Base-by-base conservation (phyloP, 2,113 vertebrate genomes). In the Lepus europaeus region DNA sequence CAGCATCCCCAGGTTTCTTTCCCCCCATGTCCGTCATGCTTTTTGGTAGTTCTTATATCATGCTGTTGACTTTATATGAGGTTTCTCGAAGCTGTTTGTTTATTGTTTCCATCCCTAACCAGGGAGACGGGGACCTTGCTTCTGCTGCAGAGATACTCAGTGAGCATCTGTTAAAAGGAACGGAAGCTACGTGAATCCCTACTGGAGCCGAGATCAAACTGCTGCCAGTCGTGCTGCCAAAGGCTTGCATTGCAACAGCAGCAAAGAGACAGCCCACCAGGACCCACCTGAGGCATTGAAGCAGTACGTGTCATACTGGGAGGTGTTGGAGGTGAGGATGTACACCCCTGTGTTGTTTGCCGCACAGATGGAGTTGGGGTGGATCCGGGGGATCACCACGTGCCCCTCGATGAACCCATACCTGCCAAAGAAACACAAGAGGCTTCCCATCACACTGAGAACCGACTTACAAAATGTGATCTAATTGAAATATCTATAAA, bases 211-310 rank as follows among this genome's bases (percentile, higher is more conserved):
- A 66, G 23, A n/a, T 7, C 16, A 70, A 69, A 31, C 11, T 0
- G 5, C 17, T n/a, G 3, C 27, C 39, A 87, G 22, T 39, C 51
- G 68, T 0, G 6, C 23, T n/a, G 61, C 84, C 20, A 9, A 19
- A 23, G 56, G 3, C 56, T 25, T 8, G 5, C 17, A 0, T 0
- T 19, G 29, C 53, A 8, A 22, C n/a, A 36, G 83, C 13, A 16
- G 36, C 22, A 22, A 29, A 69, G 31, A 61, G 70, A 12, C 1
- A 0, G 22, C 25, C 1, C 13, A 6, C 56, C 9, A 45, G 70
- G 69, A 97, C 98, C 69, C 72, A 99, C 99, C 99, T 98, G 97
- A 87, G 0, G 88, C 93, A 56, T 99, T 98, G 97, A 97, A 99
- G 97, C 99, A 99, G 82, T 98, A 99, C 0, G 98, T 98, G 92